These are phyloP conservation scores for Sturnira hondurensis DNA, from an alignment of 2,113 vertebrate genomes.

Conservation along the genomic window DNA sequence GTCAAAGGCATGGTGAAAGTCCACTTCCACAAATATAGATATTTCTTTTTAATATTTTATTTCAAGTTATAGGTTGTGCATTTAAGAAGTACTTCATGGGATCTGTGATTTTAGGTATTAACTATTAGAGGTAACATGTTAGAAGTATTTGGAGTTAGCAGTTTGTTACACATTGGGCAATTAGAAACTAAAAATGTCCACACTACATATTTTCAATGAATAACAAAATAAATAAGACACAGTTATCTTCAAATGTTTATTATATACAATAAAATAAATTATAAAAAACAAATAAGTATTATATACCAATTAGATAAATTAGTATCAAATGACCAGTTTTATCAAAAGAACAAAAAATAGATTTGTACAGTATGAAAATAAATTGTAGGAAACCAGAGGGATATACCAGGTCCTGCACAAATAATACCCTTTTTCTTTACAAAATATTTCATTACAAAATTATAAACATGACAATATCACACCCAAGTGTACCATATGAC, in stretches of 20 bases:
- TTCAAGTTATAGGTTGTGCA: background rate
- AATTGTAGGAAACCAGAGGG: background rate
- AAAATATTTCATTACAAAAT: too few relatives aligned
- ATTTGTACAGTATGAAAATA: background rate
- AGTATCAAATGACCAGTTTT: background rate
- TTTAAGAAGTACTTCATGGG: background rate
- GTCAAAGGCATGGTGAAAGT: background rate
- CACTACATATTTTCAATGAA: background rate
- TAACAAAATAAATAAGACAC: background rate
- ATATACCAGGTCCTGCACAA: too few relatives aligned
- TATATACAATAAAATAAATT: background rate
- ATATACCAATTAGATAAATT: background rate
- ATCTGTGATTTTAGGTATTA: background rate
- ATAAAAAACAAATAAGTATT: background rate
- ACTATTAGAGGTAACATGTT: background rate
- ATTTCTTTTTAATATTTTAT: background rate
- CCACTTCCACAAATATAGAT: background rate
- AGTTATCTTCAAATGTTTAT: background rate
- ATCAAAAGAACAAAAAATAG: background rate
- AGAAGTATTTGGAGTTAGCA: background rate
- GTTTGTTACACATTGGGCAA: accelerated
- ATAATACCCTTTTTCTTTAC: too few relatives aligned
- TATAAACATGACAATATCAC: too few relatives aligned
- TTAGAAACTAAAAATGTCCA: background rate
- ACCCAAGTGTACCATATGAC: too few relatives aligned